Evolutionary conservation across 2,113 vertebrate species (phyloP), one percentile per base, ranked within the genome.

Genomic region (Bos indicus): DNA sequence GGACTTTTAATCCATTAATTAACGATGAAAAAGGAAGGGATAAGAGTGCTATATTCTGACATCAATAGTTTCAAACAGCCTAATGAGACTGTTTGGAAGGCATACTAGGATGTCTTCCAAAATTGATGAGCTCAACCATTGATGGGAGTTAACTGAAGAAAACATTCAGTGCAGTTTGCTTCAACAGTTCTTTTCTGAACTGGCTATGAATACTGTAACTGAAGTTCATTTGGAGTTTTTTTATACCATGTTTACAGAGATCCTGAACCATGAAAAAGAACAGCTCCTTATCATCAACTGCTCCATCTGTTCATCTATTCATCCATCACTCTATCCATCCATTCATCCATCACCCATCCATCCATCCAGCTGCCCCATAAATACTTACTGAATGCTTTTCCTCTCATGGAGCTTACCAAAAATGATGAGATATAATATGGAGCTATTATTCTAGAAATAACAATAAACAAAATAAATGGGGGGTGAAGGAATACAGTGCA

Each of bases 121-220:
- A 94, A 80, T 9, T 90, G 83, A 96, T 97, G 97, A 97, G 92
- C 95, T 98, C 96, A 98, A 40, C 30, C 16, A 2, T 1, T 67
- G 80, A 88, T 97, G 97, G 97, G 98, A 97, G 96, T 93, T 93
- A 90, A 91, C 97, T 7, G 57, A 96, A 97, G 94, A 97, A 98
- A 98, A 96, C 74, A 90, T 96, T 96, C 97, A 84, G 94, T 30
- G 94, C 85, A 96, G 90, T 94, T 14, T 96, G 96, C 96, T 94
- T 71, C 97, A 92, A 82, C 25, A 11, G 60, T 91, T 96, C 83
- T 84, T 95, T 93, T 62, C 71, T 40, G 56, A 95, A 77, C 71
- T 83, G 51, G 67, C 94, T 80, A 84, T 28, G 90, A 95, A 96
- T 86, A 36, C 77, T 71, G 36, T 97, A 90, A 60, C 86, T 80